Conservation (phyloP, 2,113 vertebrate species). For the human region DNA sequence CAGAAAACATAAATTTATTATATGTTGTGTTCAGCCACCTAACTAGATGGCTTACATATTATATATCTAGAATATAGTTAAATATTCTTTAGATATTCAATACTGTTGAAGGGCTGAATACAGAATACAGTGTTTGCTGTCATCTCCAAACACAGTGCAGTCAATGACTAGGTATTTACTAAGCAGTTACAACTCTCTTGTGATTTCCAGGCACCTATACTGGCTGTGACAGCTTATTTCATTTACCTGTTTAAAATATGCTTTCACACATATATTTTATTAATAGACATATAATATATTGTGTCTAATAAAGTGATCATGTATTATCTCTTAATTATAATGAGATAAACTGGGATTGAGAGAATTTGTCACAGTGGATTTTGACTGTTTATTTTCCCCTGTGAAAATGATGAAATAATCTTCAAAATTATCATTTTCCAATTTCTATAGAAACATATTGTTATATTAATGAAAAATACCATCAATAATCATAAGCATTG, state of each 20-base stretch:
- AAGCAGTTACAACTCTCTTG: neutral
- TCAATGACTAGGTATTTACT: neutral
- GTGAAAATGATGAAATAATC: neutral
- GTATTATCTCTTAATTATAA: neutral
- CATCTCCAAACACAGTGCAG: neutral
- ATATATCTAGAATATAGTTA: neutral
- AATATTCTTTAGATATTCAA: neutral
- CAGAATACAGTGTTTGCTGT: neutral
- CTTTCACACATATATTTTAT: neutral
- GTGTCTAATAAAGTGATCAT: neutral
- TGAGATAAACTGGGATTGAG: neutral
- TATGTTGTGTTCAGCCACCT: neutral
- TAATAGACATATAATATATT: neutral
- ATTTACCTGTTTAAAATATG: neutral
- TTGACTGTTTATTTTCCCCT: neutral
- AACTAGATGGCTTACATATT: neutral
- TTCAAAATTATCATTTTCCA: slow-evolving; percentile 13
- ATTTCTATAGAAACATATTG: neutral
- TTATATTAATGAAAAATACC: neutral
- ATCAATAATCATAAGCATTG: neutral
- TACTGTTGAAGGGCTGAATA: neutral
- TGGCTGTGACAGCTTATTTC: neutral
- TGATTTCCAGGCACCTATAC: neutral
- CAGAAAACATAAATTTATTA: neutral
- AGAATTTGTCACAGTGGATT: neutral